Conservation (phyloP, 1,140 invertebrate genomes). For the Scaptomyza hsui region DNA sequence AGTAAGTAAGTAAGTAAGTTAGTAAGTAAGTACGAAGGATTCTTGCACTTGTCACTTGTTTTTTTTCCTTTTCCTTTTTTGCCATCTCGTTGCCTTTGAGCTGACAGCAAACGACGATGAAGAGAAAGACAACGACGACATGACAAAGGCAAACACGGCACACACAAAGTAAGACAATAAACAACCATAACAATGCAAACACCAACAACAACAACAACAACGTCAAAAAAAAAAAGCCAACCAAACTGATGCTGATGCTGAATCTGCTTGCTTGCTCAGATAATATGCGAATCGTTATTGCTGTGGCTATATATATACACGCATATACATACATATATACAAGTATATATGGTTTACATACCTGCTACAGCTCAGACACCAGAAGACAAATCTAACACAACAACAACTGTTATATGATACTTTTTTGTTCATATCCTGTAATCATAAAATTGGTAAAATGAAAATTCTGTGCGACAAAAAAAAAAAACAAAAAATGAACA, state of each 20-base stretch:
- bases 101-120: constrained; percentile 13
- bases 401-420: neutral
- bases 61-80: too few relatives aligned
- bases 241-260: constrained; percentile 2
- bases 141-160: constrained; percentile 51
- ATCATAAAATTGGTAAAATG: neutral
- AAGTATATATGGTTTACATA: neutral
- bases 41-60: constrained; percentile 61
- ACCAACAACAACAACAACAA: neutral
- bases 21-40: constrained; percentile 62
- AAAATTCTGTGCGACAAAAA: neutral
- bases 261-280: constrained; percentile 26
- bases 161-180: constrained; percentile 65
- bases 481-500: neutral
- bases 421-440: neutral
- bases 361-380: neutral
- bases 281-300: constrained; percentile 42
- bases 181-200: constrained; percentile 50
- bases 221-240: neutral
- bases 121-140: neutral
- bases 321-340: neutral
- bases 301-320: neutral
- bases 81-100: constrained; percentile 30
- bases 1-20: constrained; percentile 66
- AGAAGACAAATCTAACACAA: neutral